phyloP scores from a whole-genome alignment of 2,113 vertebrate genomes.

The Antigone vipio region DNA sequence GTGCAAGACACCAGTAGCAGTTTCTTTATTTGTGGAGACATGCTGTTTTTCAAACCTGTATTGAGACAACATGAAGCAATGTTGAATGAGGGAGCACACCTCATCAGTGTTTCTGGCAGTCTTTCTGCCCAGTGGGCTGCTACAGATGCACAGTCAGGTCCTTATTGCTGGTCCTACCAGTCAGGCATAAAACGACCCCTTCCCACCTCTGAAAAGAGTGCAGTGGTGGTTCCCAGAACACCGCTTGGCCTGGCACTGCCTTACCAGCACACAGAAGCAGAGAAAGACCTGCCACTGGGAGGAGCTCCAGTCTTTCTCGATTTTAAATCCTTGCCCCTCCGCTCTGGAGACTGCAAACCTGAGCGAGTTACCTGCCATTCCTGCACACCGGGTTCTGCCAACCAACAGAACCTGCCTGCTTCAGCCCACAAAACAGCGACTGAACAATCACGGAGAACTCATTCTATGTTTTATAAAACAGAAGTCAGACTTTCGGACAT shows the following conservation, averaged over 20 bases:
- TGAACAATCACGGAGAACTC: neutral
- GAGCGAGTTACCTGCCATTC: neutral
- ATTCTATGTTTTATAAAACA: neutral
- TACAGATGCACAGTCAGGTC: neutral
- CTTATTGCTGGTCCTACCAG: neutral
- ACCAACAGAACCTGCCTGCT: neutral
- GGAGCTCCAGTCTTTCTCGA: slow-evolving; percentile 5
- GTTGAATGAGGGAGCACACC: neutral
- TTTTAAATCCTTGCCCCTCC: neutral
- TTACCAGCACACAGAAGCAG: neutral
- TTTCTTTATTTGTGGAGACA: neutral
- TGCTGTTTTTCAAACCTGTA: neutral
- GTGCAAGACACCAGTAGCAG: neutral
- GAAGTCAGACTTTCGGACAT: neutral
- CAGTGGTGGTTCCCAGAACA: neutral
- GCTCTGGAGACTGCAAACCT: neutral
- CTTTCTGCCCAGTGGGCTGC: neutral
- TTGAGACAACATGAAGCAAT: neutral
- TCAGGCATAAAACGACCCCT: neutral
- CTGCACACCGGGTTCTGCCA: neutral
- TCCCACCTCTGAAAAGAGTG: neutral
- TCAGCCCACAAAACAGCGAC: neutral
- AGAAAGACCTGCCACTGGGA: neutral
- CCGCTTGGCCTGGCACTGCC: rapidly evolving
- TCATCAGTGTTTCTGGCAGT: neutral